Evolutionary conservation across 2,113 vertebrate genomes (phyloP).

Genomic region (Alouatta palliata): DNA sequence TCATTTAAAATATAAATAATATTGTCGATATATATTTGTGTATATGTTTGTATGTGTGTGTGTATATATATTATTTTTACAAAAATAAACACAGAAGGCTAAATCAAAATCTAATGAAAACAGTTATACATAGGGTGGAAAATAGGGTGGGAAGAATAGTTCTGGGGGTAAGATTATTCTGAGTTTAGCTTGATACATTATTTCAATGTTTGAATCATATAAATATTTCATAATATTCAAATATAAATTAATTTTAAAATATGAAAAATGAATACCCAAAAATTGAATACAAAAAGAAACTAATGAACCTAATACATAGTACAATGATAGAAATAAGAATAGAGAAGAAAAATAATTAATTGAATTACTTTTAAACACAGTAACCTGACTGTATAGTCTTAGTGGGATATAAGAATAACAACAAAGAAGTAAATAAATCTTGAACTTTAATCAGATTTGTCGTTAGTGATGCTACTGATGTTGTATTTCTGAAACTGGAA

Average conservation of each 20-base stretch:
- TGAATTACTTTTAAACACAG: background rate
- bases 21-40: background rate
- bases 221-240: background rate
- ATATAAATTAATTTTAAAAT: background rate
- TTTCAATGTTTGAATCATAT: background rate
- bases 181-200: background rate
- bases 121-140: rapidly evolving
- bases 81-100: background rate
- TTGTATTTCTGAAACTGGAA: background rate
- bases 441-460: background rate
- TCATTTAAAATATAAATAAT: background rate
- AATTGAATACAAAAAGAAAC: background rate
- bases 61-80: background rate
- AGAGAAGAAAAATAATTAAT: background rate
- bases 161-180: background rate
- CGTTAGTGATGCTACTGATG: background rate
- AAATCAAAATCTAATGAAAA: background rate
- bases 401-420: background rate
- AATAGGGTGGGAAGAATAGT: background rate
- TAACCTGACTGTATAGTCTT: background rate
- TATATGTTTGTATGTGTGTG: background rate
- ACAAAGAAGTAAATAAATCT: background rate
- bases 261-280: background rate
- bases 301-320: background rate
- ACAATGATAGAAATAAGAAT: background rate